Evolutionary conservation across 1,140 invertebrate genomes (phyloP), one percentile per base, ranked within the genome.

Genomic region (Rhyacophila brunnea): DNA sequence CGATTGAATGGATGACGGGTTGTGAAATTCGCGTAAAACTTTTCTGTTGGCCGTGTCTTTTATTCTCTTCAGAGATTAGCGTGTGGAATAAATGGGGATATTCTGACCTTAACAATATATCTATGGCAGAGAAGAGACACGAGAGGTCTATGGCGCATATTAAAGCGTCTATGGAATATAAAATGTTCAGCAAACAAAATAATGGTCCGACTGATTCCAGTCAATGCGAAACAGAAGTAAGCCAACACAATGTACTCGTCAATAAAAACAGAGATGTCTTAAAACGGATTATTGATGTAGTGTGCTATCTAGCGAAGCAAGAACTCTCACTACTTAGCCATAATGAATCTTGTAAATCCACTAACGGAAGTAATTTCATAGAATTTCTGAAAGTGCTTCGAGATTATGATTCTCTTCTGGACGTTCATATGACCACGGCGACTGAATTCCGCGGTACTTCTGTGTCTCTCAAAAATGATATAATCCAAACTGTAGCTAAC

Each of bases 331-430:
- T 35, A n/a, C 6, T 9, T 13, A n/a, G 47, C 15, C 28, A 49
- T 9, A 6, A 1, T 4, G 28, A 34, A 35, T 34, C 23, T 1
- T 32, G n/a, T 32, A 34, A 49, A 6, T 49, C 47, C 20, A 3
- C 10, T 6, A 49, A 49, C 18, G 34, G 28, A 49, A 28, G 47
- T 1, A 49, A 49, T 15, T 49, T 11, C 35, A 1, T 49, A 11
- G 47, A 54, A 45, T n/a, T 32, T 43, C 44, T 54, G 18, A 43
- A 54, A 19, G 7, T 23, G 7, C 19, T 53, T 19, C 14, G 50
- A 6, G 35, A 38, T 1, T 53, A 19, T 13, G 50, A 53, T 23
- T 17, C 18, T 42, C 1, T 53, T 40, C 17, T 53, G 13, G 9
- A 53, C 17, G 17, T 6, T 53, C 50, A 53, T 40, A 10, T 53